Evolutionary conservation across 2,113 vertebrate genomes (phyloP), one percentile per base, ranked within the genome.

Genomic region (Siniperca knerii): DNA sequence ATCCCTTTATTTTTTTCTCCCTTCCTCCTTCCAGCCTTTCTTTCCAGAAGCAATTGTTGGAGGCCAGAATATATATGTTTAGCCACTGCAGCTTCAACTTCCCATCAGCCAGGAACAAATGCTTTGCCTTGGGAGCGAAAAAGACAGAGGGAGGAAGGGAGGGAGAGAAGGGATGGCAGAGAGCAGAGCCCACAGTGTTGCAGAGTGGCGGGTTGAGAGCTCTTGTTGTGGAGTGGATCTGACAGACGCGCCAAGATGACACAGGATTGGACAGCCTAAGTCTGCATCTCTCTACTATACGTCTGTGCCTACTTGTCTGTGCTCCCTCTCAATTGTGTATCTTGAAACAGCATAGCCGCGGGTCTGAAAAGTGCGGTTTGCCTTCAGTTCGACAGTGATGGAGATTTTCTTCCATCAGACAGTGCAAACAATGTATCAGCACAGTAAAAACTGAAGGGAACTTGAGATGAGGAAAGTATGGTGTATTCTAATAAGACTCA

Each of bases 401-500:
- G 84, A 91, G 85, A 76, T 87, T 90, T 89, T 85, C 89, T 85
- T 79, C 87, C 55, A 92, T 87, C 83, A 87, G 80, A 89, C 83
- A 75, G 84, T 80, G 87, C 89, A 92, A 93, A 94, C 89, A 92
- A 84, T 77, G 87, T 60, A 87, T 91, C 77, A 69, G 86, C 61
- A 65, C 61, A 55, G 77, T 70, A 37, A 79, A 81, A 92, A 81
- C 82, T 73, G 88, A 44, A 54, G 75, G 79, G 82, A 83, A 83
- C 86, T 80, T 0, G 67, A 84, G 82, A 90, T 81, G 78, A 91
- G 85, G 82, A 83, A 73, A 88, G 88, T 70, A 57, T 82, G 79
- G 89, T 84, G 92, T 90, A 78, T 90, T 89, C 88, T 93, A 90
- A 94, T 92, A 89, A 92, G 90, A 90, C 91, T 94, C 94, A 94